A percentile compares a stretch with the other conserved stretches of the same genome.
Evolutionary conservation across 2,797 vertebrate genomes (phyloP).

Genomic region (Kryptolebias ocellatus): DNA sequence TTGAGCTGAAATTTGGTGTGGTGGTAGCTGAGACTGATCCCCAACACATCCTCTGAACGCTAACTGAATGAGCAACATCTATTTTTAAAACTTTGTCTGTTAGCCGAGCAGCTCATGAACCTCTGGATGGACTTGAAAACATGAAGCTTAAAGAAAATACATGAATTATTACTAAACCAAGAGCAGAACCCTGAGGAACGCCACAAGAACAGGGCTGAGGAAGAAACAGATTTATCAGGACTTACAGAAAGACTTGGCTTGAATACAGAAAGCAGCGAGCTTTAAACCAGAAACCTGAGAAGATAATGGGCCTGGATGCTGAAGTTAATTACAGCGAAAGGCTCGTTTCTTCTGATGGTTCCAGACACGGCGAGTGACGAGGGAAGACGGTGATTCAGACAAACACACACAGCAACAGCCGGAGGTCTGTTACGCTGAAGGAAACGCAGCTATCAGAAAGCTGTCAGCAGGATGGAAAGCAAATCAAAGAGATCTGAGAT

Average conservation of each 20-base stretch:
- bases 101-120: too few species aligned
- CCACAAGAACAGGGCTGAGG: too few species aligned
- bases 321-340: not conserved
- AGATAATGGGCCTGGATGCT: not conserved
- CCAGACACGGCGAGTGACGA: slow-evolving; percentile 3
- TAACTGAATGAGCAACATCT: too few species aligned
- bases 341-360: not conserved
- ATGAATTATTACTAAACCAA: too few species aligned
- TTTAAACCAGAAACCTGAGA: not conserved
- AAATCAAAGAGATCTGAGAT: slow-evolving; percentile 29
- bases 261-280: too few species aligned
- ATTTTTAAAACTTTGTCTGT: too few species aligned
- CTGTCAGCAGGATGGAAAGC: slow-evolving; percentile 29
- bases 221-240: not conserved
- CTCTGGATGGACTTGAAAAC: too few species aligned
- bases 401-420: slow-evolving; percentile 8
- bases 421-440: slow-evolving; percentile 36
- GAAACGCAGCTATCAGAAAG: slow-evolving; percentile 25
- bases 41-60: too few species aligned
- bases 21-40: too few species aligned
- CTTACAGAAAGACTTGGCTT: not conserved
- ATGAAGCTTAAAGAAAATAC: too few species aligned
- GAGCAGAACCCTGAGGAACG: too few species aligned
- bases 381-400: slow-evolving; percentile 7
- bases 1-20: too few species aligned